These are phyloP conservation scores for Sander vitreus DNA, from an alignment of 2,113 vertebrate species.

Conservation along the genomic window DNA sequence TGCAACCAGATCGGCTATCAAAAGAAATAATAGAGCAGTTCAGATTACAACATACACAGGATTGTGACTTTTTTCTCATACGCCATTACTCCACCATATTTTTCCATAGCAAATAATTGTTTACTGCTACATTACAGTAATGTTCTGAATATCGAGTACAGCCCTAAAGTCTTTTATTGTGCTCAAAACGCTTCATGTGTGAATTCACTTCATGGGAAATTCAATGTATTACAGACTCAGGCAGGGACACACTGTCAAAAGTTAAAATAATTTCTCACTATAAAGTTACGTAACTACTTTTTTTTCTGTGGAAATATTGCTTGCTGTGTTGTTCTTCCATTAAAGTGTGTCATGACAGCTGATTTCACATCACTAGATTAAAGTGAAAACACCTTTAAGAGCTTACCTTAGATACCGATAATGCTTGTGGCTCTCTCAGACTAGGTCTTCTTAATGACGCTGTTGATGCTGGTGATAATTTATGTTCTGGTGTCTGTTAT, in stretches of 20 bases:
- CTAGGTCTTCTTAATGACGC: slow-evolving; percentile 12
- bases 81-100: no score
- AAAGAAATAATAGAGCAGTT: no score
- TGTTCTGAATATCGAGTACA: no score
- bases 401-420: slow-evolving; percentile 2
- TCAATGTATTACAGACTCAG: background rate
- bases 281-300: background rate
- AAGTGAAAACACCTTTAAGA: slow-evolving; percentile 29
- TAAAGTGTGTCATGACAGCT: slow-evolving; percentile 16
- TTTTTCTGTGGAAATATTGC: slow-evolving; percentile 3
- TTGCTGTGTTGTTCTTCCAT: slow-evolving; percentile 5
- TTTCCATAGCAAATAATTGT: no score
- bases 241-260: background rate
- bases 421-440: slow-evolving; percentile 18
- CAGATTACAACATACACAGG: no score
- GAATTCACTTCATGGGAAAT: background rate
- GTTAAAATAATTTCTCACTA: background rate
- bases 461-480: slow-evolving; percentile 34
- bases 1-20: no score
- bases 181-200: background rate
- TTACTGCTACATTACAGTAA: no score
- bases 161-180: background rate
- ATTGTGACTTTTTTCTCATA: no score
- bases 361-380: slow-evolving; percentile 21
- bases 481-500: slow-evolving; percentile 44